Percentiles rank a stretch among this genome's conserved stretches.
Conservation (phyloP, 53 echinoderm and acorn worm species). For the Echinometra lucunter region DNA sequence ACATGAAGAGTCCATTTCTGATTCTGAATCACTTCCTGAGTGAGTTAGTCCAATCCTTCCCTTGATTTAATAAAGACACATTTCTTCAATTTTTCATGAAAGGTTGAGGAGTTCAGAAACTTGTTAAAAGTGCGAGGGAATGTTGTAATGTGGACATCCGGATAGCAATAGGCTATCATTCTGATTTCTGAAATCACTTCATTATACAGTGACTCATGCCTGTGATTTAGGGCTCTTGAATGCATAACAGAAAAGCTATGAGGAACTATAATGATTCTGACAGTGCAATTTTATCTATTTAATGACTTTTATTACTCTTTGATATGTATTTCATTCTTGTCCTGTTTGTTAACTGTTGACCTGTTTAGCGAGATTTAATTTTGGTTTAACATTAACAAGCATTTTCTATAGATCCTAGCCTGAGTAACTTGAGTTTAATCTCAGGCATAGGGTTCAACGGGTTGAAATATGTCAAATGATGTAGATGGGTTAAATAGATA, state of each 20-base stretch:
- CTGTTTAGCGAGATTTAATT: too few relatives aligned
- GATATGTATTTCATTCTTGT: not conserved
- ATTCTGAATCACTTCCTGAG: conserved; percentile 17
- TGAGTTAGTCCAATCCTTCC: not conserved
- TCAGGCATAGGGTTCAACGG: too few relatives aligned
- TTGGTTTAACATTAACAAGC: too few relatives aligned
- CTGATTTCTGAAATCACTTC: conserved; percentile 12
- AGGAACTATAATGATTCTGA: not conserved
- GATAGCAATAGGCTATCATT: conserved; percentile 20
- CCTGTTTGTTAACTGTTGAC: too few relatives aligned
- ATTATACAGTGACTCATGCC: conserved; percentile 32
- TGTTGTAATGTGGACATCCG: conserved; percentile 35
- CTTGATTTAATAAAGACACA: not conserved
- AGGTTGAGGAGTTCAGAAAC: conserved; percentile 14
- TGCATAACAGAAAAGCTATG: not conserved
- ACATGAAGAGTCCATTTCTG: not conserved
- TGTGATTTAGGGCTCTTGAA: not conserved
- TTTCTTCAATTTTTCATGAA: conserved; percentile 1
- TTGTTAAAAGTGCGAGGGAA: not conserved
- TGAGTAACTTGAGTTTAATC: too few relatives aligned
- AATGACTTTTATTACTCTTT: not conserved
- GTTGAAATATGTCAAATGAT: too few relatives aligned
- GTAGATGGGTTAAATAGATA: too few relatives aligned
- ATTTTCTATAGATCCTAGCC: too few relatives aligned
- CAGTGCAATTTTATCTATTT: not conserved